Evolutionary conservation across 2,888 invertebrate genomes (phyloP), one percentile per base, ranked within the genome.

Genomic region (Sphaerophoria rueppellii): DNA sequence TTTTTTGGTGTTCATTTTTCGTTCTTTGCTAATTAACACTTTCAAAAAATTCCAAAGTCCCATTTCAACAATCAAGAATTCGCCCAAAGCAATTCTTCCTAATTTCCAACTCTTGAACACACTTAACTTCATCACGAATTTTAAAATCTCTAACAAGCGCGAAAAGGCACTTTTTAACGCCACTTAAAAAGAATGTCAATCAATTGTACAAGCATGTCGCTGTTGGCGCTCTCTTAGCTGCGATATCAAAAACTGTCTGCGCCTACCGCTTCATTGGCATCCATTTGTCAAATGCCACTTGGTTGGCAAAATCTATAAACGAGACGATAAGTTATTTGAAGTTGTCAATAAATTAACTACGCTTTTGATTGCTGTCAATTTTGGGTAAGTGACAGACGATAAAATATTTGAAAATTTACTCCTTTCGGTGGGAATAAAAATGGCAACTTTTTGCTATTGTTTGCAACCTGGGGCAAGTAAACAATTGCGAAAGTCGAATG

Each of bases 121-220:
- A 9, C 11, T 43, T 43, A 43, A 43, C 43, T 43, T 43, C 43
- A 43, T 60, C 60, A 43, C 12, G 11, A 50, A 52, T 63, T 78
- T 46, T 61, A 48, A 43, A 37, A 55, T 11, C n/a, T 37, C 63
- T 63, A 74, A 78, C 63, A 78, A 63, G 65, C 73, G 78, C 70
- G 61, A 78, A 82, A 63, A 69, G 50, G 40, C 43, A 57, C 57
- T 79, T 70, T 24, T 82, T 78, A 82, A 82, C 58, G 74, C 65
- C 78, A 79, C 82, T 82, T 70, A 74, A 58, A 74, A 57, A 57
- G 40, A 74, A 58, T 82, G 82, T 82, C 82, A 79, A 79, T 82
- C 78, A 82, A 74, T 74, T 69, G 40, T 57, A 32, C 0, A 40
- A 63, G 52, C 24, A 76, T 77, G 40, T 40, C 40, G 67, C 54